Evolutionary conservation across 2,888 invertebrate species (phyloP), one percentile per base, ranked within the genome.

Genomic region (Lasioglossum oenotherae): DNA sequence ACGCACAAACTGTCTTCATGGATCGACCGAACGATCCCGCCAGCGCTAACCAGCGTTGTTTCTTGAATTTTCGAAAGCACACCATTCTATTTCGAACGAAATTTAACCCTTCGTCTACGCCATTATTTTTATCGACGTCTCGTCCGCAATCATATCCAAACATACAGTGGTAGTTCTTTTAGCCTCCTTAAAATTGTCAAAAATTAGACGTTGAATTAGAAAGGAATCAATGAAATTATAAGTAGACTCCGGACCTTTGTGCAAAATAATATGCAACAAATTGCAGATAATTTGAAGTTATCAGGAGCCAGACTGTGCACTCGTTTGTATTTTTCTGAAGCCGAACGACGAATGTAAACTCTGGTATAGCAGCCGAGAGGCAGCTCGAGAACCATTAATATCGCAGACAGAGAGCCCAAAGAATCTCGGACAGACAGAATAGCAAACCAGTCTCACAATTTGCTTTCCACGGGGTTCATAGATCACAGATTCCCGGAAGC

Each of bases 371-470:
- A 31, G 31, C 31, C 8, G 16, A 64, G 31, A 31, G 31, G 31
- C 19, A 38, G 23, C 69, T 23, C 38, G 69, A 23, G 31, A 38
- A 12, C n/a, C 41, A 41, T 41, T 71, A 71, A 41, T 71, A 38
- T 71, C 71, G 14, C 23, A 12, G 38, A 10, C 69, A 23, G 38
- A 16, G 38, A 38, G 6, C 23, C 10, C 23, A 10, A 69, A 67
- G 35, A 67, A 67, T 67, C 67, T 35, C 35, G 19, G 67, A 23
- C 67, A 35, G 67, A 31, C 35, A 10, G 67, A 67, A 67, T 67
- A 19, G 38, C 35, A 41, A 69, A 69, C 69, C 69, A 69, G 71
- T 71, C n/a, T 27, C 31, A 49, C 35, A 49, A 46, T 73, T 73
- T 73, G 49, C 23, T 74, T 23, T 49, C 44, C 19, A 19, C 64